Evolutionary conservation across 2,888 invertebrate species (phyloP).

Genomic region (Noctua janthina): DNA sequence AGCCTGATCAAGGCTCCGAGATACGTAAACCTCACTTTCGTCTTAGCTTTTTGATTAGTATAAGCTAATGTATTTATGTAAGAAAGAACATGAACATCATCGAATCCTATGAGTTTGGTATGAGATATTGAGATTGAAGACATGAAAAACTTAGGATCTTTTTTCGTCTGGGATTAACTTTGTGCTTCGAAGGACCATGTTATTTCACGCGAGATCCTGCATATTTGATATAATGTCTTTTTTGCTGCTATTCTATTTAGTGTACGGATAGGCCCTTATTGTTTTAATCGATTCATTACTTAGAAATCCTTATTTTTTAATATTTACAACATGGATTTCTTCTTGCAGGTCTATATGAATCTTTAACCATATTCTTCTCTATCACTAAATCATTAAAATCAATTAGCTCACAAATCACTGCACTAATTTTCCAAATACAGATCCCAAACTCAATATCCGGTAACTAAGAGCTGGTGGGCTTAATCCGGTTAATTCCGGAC

Average conservation of each 20-base stretch:
- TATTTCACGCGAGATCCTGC: not conserved
- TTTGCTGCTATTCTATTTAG: not conserved
- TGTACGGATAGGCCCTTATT: not conserved
- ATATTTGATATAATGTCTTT: not conserved
- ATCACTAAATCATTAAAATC: not conserved
- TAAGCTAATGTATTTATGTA: not conserved
- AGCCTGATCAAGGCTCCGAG: not conserved
- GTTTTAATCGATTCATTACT: not conserved
- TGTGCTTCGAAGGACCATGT: not conserved
- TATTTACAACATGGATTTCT: not conserved
- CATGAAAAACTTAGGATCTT: not conserved
- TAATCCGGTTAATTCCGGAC: slow-evolving; percentile 43
- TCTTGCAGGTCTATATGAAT: not conserved
- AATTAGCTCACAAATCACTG: slow-evolving; percentile 19
- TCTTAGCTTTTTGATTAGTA: no score
- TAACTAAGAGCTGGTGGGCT: slow-evolving; percentile 42
- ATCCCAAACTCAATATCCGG: slow-evolving; percentile 52
- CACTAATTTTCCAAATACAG: slow-evolving; percentile 27
- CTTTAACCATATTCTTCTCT: not conserved
- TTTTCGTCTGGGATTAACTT: not conserved
- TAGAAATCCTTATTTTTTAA: not conserved
- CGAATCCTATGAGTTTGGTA: not conserved
- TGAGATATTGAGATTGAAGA: not conserved
- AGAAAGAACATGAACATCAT: no score
- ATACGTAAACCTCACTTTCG: not conserved